These are phyloP conservation scores for Odontocolon sp. DNA, from an alignment of 2,888 invertebrate species.

Conservation along the genomic window DNA sequence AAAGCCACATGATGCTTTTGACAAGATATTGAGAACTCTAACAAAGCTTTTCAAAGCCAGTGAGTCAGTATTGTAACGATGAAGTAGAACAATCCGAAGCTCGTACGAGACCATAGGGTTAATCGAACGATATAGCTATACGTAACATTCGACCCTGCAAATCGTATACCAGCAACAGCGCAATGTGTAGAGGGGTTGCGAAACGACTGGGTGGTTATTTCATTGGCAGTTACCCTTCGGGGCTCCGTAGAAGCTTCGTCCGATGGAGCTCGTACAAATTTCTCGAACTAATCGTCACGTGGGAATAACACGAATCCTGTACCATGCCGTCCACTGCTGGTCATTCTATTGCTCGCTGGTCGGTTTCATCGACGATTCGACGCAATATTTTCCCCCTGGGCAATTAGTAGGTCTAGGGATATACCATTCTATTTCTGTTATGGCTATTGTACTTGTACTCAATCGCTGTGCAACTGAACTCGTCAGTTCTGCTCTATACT, in stretches of 20 bases:
- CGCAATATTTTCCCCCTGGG: constrained; percentile 52
- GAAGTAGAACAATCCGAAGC: constrained; percentile 53
- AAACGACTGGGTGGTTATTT: constrained; percentile 69
- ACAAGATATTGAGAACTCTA: constrained; percentile 67
- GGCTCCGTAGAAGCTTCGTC: constrained; percentile 63
- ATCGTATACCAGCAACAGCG: not conserved
- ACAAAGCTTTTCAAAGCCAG: constrained; percentile 51
- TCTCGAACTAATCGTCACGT: constrained; percentile 62
- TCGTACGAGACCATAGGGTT: constrained; percentile 64
- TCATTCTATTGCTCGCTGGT: constrained; percentile 49
- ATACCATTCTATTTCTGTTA: constrained; percentile 9
- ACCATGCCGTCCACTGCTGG: constrained; percentile 20
- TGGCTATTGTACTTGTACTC: constrained; percentile 11
- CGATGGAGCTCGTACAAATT: constrained; percentile 65
- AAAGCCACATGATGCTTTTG: not conserved
- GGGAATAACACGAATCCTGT: constrained; percentile 51
- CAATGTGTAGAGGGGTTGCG: constrained; percentile 61
- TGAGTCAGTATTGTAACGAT: constrained; percentile 49
- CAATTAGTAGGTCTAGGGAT: constrained; percentile 43
- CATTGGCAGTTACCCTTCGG: constrained; percentile 71
- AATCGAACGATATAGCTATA: constrained; percentile 71
- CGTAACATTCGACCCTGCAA: constrained; percentile 64
- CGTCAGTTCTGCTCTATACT: constrained; percentile 4
- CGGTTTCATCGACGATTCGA: constrained; percentile 50
- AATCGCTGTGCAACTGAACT: not conserved